These are phyloP conservation scores for Camelus dromedarius DNA, from an alignment of 2,113 vertebrate genomes.

Conservation along the genomic window DNA sequence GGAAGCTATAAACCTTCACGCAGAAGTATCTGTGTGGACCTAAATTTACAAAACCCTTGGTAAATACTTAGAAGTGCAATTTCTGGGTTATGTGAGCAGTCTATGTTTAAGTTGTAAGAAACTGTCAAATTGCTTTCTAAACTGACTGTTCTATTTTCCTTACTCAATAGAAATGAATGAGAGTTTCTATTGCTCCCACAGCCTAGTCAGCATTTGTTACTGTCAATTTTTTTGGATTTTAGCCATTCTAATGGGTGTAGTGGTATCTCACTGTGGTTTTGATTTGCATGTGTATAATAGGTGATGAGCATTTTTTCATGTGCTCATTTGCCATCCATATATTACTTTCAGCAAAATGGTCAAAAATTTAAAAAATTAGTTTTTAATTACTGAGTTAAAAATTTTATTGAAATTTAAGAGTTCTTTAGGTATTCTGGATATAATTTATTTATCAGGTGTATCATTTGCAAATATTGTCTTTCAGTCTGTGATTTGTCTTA, in stretches of 20 bases:
- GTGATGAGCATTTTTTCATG: not conserved
- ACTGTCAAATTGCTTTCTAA: not conserved
- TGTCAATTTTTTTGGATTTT: not conserved
- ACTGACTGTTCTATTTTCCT: not conserved
- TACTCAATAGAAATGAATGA: not conserved
- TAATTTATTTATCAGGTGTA: not conserved
- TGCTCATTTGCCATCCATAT: not conserved
- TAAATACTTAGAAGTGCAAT: not conserved
- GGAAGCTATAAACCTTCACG: not conserved
- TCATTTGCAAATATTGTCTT: not conserved
- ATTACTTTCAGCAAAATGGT: not conserved
- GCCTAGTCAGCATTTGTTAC: not conserved
- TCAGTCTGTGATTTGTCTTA: not conserved
- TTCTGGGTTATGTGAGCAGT: not conserved
- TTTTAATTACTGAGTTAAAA: not conserved
- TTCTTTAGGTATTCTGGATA: not conserved
- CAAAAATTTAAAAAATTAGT: not conserved
- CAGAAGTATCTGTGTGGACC: not conserved
- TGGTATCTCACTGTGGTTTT: not conserved
- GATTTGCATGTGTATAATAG: constrained; percentile 3
- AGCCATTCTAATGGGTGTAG: not conserved
- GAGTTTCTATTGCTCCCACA: not conserved
- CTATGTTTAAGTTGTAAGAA: not conserved
- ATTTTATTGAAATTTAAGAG: not conserved
- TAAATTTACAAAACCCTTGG: not conserved